Conservation (phyloP, 2,797 vertebrate species). For the Bufotes viridis region DNA sequence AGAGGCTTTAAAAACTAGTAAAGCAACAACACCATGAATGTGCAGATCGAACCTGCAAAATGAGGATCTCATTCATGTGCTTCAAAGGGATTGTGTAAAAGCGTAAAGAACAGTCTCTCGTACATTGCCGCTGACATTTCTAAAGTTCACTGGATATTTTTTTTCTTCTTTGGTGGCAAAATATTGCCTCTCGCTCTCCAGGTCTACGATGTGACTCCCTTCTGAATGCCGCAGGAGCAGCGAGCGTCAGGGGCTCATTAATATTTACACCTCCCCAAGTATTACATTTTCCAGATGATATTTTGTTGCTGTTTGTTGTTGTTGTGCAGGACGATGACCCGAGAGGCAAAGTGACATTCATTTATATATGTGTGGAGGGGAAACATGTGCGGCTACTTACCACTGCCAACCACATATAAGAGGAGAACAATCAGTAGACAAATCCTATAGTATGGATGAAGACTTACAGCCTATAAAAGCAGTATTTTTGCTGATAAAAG, state of each 20-base stretch:
- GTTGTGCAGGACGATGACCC: slow-evolving; percentile 68
- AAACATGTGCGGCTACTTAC: background rate
- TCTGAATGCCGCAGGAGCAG: slow-evolving; percentile 71
- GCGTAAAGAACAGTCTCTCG: slow-evolving; percentile 73
- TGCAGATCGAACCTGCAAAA: background rate
- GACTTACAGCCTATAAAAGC: background rate
- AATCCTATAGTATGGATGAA: slow-evolving; percentile 14
- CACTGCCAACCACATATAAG: background rate
- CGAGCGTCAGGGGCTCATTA: slow-evolving; percentile 70
- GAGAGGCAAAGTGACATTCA: slow-evolving; percentile 67
- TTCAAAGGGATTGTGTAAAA: slow-evolving; percentile 63
- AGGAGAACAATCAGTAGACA: background rate
- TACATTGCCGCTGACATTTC: slow-evolving; percentile 75
- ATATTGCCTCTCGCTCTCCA: slow-evolving; percentile 69
- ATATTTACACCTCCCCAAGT: slow-evolving; percentile 72
- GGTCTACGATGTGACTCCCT: slow-evolving; percentile 71
- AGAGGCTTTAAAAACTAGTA: background rate
- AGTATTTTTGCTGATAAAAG: background rate
- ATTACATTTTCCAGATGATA: slow-evolving; percentile 69
- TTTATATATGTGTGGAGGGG: slow-evolving; percentile 52
- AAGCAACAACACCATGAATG: background rate
- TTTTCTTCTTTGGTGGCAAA: slow-evolving; percentile 49
- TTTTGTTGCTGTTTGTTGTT: slow-evolving; percentile 69
- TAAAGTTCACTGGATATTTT: slow-evolving; percentile 73
- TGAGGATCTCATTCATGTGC: background rate